Percentiles rank a stretch among this genome's conserved stretches.
Conservation (phyloP, 2,888 invertebrate species). For the Agonopterix subpropinquella region DNA sequence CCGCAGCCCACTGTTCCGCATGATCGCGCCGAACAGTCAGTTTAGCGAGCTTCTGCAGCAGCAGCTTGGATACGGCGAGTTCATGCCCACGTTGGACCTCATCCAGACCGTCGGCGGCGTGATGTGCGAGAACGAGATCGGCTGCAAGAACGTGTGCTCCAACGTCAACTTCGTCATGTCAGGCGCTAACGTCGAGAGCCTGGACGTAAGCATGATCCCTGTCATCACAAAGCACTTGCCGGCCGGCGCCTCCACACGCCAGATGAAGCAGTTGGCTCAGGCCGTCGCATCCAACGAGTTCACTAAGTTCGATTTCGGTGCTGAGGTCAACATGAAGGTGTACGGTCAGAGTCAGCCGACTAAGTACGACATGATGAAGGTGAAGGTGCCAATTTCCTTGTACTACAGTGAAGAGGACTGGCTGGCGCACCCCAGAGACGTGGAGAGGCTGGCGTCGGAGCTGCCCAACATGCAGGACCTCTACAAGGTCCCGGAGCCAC, state of each 20-base stretch:
- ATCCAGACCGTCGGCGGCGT: constrained; percentile 45
- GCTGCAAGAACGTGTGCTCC: constrained; percentile 71
- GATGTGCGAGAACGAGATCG: constrained; percentile 47
- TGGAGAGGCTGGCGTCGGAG: constrained; percentile 66
- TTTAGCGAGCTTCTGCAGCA: constrained; percentile 33
- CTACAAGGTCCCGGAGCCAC: constrained; percentile 70
- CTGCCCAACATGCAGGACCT: constrained; percentile 74
- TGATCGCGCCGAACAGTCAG: constrained; percentile 50
- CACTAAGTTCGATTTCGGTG: constrained; percentile 55
- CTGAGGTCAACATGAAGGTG: constrained; percentile 42
- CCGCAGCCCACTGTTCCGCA: constrained; percentile 58
- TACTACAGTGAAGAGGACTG: constrained; percentile 77
- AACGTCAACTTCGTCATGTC: constrained; percentile 77
- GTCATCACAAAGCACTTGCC: constrained; percentile 72
- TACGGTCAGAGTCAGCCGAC: constrained; percentile 53
- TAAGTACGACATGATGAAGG: constrained; percentile 49
- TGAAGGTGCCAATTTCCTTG: constrained; percentile 54
- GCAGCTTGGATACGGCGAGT: constrained; percentile 43
- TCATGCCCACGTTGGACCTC: constrained; percentile 42
- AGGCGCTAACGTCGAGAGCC: constrained; percentile 73
- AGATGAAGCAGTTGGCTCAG: constrained; percentile 75
- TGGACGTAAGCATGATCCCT: constrained; percentile 71
- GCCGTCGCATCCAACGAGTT: constrained; percentile 47
- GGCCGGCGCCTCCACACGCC: constrained; percentile 72
- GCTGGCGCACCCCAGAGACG: constrained; percentile 78